Evolutionary conservation across 2,888 invertebrate species (phyloP), one percentile per base, ranked within the genome.

Genomic region (Tachystola acroxantha): DNA sequence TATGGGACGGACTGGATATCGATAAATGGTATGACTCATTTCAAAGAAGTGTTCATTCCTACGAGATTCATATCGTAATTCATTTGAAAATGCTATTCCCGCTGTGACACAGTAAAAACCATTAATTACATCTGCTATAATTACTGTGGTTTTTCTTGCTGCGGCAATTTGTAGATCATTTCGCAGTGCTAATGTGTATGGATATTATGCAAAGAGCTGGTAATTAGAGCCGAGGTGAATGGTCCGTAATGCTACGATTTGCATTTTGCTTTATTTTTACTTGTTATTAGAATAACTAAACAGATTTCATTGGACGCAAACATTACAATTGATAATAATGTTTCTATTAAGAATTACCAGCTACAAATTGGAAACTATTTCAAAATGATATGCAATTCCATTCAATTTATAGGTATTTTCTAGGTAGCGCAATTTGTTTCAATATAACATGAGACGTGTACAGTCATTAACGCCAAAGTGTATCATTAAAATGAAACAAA

Each of bases 161-260:
- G 64, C 59, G 69, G 79, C 72, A 77, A 80, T 77, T 80, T 77
- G 74, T 69, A 74, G 76, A 78, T 75, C 68, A 75, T 77, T 77
- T 71, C 58, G 73, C 72, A 68, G 68, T 71, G 76, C 73, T 79
- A 81, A 82, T 79, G 82, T 72, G 67, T 69, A 72, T 75, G 75
- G 70, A 80, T 78, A 78, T 78, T 80, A 80, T 72, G 75, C 73
- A 74, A 76, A 77, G 67, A 77, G 66, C 62, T 50, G 56, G 73
- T 75, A 80, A 80, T 82, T 80, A 80, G 62, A 73, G 56, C 53
- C 51, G 71, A 77, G 74, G 70, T 71, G 72, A 80, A 78, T 61
- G 73, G 56, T 68, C 74, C 60, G 62, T 68, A 64, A 71, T 68
- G 64, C 62, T 65, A 71, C 69, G 68, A 71, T 75, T 70, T 72